These are phyloP conservation scores for Corydoras maculifer DNA, from an alignment of 2,113 vertebrate genomes.

Conservation along the genomic window DNA sequence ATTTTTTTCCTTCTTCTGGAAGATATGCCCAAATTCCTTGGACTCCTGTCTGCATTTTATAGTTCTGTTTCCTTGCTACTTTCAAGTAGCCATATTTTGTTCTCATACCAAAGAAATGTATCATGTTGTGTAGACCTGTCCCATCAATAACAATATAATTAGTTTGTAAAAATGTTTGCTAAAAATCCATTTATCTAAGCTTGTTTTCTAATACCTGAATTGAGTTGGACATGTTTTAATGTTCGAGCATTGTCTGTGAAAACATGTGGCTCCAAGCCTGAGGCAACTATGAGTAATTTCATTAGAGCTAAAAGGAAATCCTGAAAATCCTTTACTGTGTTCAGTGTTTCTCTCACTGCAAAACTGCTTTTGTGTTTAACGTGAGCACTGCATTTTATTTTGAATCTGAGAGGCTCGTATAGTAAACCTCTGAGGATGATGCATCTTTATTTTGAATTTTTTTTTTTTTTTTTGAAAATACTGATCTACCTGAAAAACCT, in stretches of 20 bases:
- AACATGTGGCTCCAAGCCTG: conserved; percentile 22
- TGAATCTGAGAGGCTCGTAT: background rate
- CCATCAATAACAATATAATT: too few species aligned
- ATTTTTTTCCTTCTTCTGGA: conserved; percentile 34
- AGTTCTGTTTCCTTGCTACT: conserved; percentile 10
- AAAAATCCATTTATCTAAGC: too few species aligned
- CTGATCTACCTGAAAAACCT: too few species aligned
- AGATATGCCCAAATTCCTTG: conserved; percentile 31
- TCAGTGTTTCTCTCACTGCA: background rate
- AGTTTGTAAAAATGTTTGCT: too few species aligned
- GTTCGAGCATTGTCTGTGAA: background rate
- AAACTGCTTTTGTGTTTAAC: conserved; percentile 11
- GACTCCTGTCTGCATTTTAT: conserved; percentile 19
- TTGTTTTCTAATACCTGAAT: conserved; percentile 17
- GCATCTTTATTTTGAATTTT: background rate
- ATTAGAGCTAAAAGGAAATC: conserved; percentile 29
- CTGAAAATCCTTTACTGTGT: conserved; percentile 2
- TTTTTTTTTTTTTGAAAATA: background rate
- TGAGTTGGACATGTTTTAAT: conserved; percentile 8
- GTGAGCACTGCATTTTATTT: conserved; percentile 1
- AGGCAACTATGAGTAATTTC: conserved; percentile 41
- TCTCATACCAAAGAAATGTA: background rate
- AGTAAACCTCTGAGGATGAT: background rate
- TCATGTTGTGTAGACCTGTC: background rate
- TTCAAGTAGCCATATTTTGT: conserved; percentile 15